Percentiles rank a stretch among this genome's conserved stretches.
Conservation (phyloP, 2,113 vertebrate species). For the Dunckerocampus dactyliophorus region DNA sequence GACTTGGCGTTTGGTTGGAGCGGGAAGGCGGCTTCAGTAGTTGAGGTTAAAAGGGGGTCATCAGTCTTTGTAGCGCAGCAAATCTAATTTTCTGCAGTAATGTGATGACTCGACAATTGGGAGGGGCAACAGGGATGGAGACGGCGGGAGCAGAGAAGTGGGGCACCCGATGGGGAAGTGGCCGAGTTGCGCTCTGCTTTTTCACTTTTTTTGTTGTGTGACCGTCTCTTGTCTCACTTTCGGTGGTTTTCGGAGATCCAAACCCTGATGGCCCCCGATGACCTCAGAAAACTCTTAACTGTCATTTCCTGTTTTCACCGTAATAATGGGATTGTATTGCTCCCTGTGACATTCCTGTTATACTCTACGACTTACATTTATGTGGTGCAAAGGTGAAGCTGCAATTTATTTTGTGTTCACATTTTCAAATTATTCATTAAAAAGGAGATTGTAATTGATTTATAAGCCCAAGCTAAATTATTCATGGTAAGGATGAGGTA, state of each 20-base stretch:
- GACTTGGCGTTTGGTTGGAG: slow-evolving; percentile 35
- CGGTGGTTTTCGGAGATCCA: slow-evolving; percentile 1
- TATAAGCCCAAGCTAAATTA: background rate
- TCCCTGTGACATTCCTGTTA: slow-evolving; percentile 24
- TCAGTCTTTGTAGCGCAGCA: slow-evolving; percentile 43
- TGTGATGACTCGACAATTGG: slow-evolving; percentile 55
- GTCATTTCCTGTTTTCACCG: slow-evolving; percentile 20
- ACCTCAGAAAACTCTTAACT: slow-evolving; percentile 36
- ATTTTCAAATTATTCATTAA: slow-evolving; percentile 13
- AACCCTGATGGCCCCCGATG: slow-evolving; percentile 29
- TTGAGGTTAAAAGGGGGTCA: slow-evolving; percentile 54
- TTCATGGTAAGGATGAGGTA: background rate
- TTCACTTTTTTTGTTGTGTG: slow-evolving; percentile 6
- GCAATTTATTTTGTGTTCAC: slow-evolving; percentile 12
- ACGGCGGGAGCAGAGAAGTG: slow-evolving; percentile 3
- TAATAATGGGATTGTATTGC: slow-evolving; percentile 29
- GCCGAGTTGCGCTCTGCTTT: slow-evolving; percentile 27
- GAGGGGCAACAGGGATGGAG: slow-evolving; percentile 30
- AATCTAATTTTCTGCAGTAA: slow-evolving; percentile 55
- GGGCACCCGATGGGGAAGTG: slow-evolving; percentile 21
- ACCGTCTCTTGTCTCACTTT: slow-evolving; percentile 9
- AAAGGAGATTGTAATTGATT: background rate
- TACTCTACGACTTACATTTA: slow-evolving; percentile 12
- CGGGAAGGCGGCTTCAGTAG: slow-evolving; percentile 29
- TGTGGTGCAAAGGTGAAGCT: slow-evolving; percentile 8